A percentile compares a stretch with the other conserved stretches of the same genome.
Evolutionary conservation across 2,797 vertebrate genomes (phyloP).

Genomic region (Triplophysa bombifrons): DNA sequence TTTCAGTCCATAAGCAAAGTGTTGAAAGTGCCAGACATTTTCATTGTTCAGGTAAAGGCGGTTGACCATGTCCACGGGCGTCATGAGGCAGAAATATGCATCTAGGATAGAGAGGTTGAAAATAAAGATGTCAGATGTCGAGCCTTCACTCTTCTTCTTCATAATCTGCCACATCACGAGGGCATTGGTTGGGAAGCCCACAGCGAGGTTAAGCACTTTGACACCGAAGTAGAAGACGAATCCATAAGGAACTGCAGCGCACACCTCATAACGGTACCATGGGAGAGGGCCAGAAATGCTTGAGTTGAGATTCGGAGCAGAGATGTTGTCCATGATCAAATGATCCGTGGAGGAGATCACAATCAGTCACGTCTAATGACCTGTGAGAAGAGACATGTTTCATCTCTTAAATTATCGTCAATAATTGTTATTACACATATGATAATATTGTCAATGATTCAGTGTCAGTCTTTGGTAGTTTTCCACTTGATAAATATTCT

Average conservation of each 20-base stretch:
- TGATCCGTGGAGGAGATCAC: background rate
- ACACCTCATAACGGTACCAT: conserved; percentile 70
- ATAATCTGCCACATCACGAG: conserved; percentile 76
- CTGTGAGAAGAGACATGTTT: background rate
- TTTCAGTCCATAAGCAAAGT: conserved; percentile 76
- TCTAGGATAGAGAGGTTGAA: conserved; percentile 75
- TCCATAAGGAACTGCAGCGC: conserved; percentile 63
- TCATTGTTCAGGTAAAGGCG: conserved; percentile 63
- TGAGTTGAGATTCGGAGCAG: conserved; percentile 35
- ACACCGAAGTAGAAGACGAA: conserved; percentile 74
- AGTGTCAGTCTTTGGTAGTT: no score
- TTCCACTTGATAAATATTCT: no score
- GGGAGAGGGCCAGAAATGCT: conserved; percentile 28
- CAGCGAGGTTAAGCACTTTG: conserved; percentile 72
- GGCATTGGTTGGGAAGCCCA: conserved; percentile 72
- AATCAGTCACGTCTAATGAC: background rate
- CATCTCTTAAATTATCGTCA: no score
- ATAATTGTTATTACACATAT: no score
- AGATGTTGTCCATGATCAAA: conserved; percentile 43
- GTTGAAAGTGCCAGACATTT: conserved; percentile 69
- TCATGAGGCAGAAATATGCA: conserved; percentile 75
- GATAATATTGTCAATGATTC: no score
- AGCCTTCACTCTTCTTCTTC: conserved; percentile 59
- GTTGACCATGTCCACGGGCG: conserved; percentile 71
- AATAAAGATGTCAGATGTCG: conserved; percentile 75